Evolutionary conservation across 1,140 invertebrate species (phyloP), one percentile per base, ranked within the genome.

Genomic region (Vanessa tameamea): DNA sequence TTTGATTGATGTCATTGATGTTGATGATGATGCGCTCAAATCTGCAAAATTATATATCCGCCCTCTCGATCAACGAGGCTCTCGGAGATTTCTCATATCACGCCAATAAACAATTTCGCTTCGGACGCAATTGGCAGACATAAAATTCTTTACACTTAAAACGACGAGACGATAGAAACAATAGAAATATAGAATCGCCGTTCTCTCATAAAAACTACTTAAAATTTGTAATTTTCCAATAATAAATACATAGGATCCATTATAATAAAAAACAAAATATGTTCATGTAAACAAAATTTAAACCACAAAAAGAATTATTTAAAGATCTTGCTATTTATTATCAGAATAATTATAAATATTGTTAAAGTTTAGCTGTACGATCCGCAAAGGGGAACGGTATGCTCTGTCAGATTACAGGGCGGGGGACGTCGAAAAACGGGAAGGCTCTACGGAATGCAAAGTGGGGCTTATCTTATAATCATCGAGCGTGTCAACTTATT

Each of bases 401-500:
- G 82, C 82, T 83, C 84, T 79, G 74, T 77, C 84, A 86, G 86
- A 89, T 89, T 89, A 89, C 83, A 76, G 77, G 63, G 70, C 72
- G 73, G 79, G 83, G 78, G 83, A 79, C 82, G 84, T 80, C 84
- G 83, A 83, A 89, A 88, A 88, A 90, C 89, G 87, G 81, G 84
- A 77, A 81, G 84, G 82, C 85, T 84, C 85, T 76, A 67, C 82
- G 89, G 89, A 91, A 92, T 92, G 91, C 87, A 92, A 92, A 92
- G 86, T 90, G 89, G 88, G 86, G 88, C 91, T 91, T 91, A 92
- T 92, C 91, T 91, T 86, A 91, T 92, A 91, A 92, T 91, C 91
- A 92, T 92, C 89, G 88, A 88, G 87, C 88, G 89, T 88, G 89
- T 91, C 89, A 91, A 87, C 82, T 92, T 92, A 92, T 91, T 92